Evolutionary conservation across 2,888 invertebrate species (phyloP).

Genomic region (Helicoverpa assulta): DNA sequence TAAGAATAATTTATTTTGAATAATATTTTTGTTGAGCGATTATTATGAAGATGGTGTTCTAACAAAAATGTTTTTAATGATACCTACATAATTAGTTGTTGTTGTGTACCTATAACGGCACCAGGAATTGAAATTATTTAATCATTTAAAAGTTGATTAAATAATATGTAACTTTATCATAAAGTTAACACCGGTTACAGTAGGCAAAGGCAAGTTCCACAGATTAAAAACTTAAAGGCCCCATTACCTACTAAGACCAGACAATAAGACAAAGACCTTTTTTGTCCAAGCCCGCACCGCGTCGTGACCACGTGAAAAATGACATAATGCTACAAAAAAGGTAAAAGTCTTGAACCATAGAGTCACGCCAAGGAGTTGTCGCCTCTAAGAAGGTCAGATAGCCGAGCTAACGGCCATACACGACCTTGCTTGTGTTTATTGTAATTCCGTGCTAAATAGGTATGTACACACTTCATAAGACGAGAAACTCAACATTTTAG

Average conservation of each 20-base stretch:
- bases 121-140: too few species aligned
- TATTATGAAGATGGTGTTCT: constrained; percentile 1
- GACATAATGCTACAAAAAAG: constrained; percentile 64
- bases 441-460: constrained; percentile 54
- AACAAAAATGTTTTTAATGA: not conserved
- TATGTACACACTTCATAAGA: constrained; percentile 37
- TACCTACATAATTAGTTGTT: not conserved
- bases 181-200: not conserved
- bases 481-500: constrained; percentile 19
- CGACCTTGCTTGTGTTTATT: constrained; percentile 73
- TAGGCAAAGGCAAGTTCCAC: not conserved
- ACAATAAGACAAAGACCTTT: constrained; percentile 24
- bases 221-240: not conserved
- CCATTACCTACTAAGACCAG: constrained; percentile 1
- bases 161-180: not conserved
- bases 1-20: constrained; percentile 51
- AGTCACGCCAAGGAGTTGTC: constrained; percentile 50
- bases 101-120: too few species aligned
- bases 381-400: constrained; percentile 56
- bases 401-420: constrained; percentile 71
- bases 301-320: constrained; percentile 51
- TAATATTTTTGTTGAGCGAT: constrained; percentile 28
- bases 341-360: constrained; percentile 63
- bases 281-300: constrained; percentile 23
- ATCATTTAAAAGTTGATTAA: too few species aligned